These are phyloP conservation scores for Drosophila subquinaria DNA, from an alignment of 2,888 invertebrate genomes.

Conservation along the genomic window DNA sequence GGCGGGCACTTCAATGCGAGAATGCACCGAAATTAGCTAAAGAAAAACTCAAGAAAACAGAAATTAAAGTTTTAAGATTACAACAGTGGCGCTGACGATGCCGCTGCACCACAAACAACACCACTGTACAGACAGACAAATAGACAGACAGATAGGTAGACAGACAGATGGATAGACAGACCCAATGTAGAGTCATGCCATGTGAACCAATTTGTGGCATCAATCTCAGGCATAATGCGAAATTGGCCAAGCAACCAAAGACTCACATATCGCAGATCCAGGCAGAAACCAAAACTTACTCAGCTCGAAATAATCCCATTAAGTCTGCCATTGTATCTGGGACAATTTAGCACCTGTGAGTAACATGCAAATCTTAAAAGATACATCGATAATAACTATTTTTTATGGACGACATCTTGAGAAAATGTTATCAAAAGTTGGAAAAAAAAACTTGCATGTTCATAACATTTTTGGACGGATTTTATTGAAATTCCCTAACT, in stretches of 20 bases:
- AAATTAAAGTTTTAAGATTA: conserved; percentile 77
- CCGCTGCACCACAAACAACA: conserved; percentile 15
- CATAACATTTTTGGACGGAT: neutral
- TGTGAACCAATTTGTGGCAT: conserved; percentile 85
- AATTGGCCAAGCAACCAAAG: conserved; percentile 65
- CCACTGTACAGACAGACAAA: conserved; percentile 2
- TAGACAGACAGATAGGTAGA: conserved; percentile 3
- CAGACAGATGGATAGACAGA: conserved; percentile 12
- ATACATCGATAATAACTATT: neutral
- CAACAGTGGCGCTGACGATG: conserved; percentile 62
- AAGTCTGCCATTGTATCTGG: neutral
- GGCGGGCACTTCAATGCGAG: conserved; percentile 69
- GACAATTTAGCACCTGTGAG: conserved; percentile 10
- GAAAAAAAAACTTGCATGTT: neutral
- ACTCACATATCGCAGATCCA: conserved; percentile 34
- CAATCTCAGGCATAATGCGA: conserved; percentile 83
- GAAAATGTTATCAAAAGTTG: neutral
- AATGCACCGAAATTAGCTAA: conserved; percentile 74
- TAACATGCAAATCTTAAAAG: neutral
- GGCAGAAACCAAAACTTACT: conserved; percentile 4
- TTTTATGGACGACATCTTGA: neutral
- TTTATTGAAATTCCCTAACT: neutral
- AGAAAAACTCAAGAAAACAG: conserved; percentile 67
- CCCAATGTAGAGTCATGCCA: conserved; percentile 66
- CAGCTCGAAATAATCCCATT: conserved; percentile 15